A percentile compares a stretch with the other conserved stretches of the same genome.
Conservation (phyloP, 2,113 vertebrate genomes). For the Erythrocercus mccallii region DNA sequence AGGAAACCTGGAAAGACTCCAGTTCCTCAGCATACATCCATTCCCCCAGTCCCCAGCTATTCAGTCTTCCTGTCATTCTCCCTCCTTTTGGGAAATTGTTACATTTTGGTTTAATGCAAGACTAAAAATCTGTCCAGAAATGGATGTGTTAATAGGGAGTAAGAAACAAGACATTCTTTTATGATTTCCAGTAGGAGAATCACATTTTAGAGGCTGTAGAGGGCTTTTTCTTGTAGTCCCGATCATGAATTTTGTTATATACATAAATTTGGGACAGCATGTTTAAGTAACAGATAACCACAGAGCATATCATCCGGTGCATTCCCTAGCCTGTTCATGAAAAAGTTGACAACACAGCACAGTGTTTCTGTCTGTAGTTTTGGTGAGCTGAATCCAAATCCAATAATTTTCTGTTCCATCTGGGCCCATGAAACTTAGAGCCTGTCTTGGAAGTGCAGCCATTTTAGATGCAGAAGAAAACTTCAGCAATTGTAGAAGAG, state of each 20-base stretch:
- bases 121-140: not conserved
- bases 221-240: not conserved
- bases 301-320: not conserved
- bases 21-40: not conserved
- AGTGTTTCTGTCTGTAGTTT: slow-evolving; percentile 24
- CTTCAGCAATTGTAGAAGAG: not conserved
- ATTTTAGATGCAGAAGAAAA: not conserved
- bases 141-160: not conserved
- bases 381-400: not conserved
- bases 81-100: not conserved
- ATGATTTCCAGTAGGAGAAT: not conserved
- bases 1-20: not conserved
- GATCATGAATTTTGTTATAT: not conserved
- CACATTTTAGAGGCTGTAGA: not conserved
- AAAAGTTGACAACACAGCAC: not conserved
- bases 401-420: not conserved
- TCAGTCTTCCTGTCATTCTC: slow-evolving; percentile 21
- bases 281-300: not conserved
- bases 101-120: not conserved
- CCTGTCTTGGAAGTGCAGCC: not conserved
- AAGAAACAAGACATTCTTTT: not conserved
- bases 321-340: not conserved
- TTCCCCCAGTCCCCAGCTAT: not conserved
- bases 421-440: not conserved
- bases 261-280: not conserved